Evolutionary conservation across 2,797 vertebrate species (phyloP).

Genomic region (Poecilia picta): DNA sequence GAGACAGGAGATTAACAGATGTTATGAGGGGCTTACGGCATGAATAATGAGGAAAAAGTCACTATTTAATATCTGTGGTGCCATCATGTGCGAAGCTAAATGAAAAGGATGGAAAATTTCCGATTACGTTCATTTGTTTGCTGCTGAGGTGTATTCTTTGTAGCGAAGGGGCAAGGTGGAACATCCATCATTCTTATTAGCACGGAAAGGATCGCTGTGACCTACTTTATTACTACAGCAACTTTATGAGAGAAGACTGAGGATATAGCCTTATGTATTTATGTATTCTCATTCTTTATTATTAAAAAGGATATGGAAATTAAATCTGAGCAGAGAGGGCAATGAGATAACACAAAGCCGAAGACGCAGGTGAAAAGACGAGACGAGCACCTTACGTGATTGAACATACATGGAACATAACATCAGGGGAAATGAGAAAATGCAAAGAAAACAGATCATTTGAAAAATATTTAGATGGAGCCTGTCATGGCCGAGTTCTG

Average conservation of each 20-base stretch:
- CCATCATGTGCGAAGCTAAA: slow-evolving; percentile 32
- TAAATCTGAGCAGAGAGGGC: slow-evolving; percentile 22
- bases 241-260: slow-evolving; percentile 23
- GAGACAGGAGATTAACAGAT: slow-evolving; percentile 1
- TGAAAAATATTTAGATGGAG: not conserved
- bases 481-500: too few relatives aligned
- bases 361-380: slow-evolving; percentile 5
- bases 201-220: slow-evolving; percentile 38
- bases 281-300: slow-evolving; percentile 50
- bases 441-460: slow-evolving; percentile 17
- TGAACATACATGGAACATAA: slow-evolving; percentile 8
- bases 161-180: not conserved
- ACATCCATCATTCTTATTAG: slow-evolving; percentile 48
- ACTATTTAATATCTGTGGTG: slow-evolving; percentile 28
- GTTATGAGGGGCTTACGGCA: slow-evolving; percentile 9
- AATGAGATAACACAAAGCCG: not conserved
- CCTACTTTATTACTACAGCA: slow-evolving; percentile 43
- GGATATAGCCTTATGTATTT: slow-evolving; percentile 18
- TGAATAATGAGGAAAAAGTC: slow-evolving; percentile 38
- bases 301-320: slow-evolving; percentile 49
- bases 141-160: slow-evolving; percentile 16
- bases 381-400: slow-evolving; percentile 16
- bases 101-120: slow-evolving; percentile 35
- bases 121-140: slow-evolving; percentile 21
- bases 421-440: slow-evolving; percentile 17